Evolutionary conservation across 2,113 vertebrate genomes (phyloP).

Genomic region (Grammomys dolichurus): DNA sequence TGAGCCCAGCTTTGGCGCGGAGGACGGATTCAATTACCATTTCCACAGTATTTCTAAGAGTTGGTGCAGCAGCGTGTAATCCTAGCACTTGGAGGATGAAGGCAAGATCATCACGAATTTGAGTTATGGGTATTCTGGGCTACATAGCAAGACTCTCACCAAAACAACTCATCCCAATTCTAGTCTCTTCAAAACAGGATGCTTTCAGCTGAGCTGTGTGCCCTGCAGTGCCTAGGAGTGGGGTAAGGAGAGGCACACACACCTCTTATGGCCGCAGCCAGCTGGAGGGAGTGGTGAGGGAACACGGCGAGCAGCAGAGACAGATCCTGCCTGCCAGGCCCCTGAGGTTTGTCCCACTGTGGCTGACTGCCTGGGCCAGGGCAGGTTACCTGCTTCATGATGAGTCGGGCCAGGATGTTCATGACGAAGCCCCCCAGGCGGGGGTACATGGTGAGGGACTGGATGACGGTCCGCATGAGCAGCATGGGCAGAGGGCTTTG

Average conservation of each 20-base stretch:
- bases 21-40: not conserved
- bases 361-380: not conserved
- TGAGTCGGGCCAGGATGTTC: constrained; percentile 97
- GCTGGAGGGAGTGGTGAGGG: not conserved
- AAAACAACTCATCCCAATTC: not conserved
- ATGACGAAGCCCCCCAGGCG: constrained; percentile 96
- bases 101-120: not conserved
- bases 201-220: not conserved
- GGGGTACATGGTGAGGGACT: constrained; percentile 97
- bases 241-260: not conserved
- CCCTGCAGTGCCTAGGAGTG: not conserved
- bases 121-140: not conserved
- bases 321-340: accelerated
- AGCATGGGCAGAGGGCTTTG: constrained; percentile 96
- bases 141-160: not conserved
- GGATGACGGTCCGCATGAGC: constrained; percentile 97
- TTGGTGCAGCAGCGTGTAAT: not conserved
- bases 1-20: not conserved
- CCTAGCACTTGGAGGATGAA: not conserved
- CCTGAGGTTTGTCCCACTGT: not conserved
- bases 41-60: not conserved
- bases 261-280: not conserved
- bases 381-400: constrained; percentile 93
- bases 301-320: no score
- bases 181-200: not conserved